Evolutionary conservation across 2,888 invertebrate species (phyloP).

Genomic region (Platycheirus albimanus): DNA sequence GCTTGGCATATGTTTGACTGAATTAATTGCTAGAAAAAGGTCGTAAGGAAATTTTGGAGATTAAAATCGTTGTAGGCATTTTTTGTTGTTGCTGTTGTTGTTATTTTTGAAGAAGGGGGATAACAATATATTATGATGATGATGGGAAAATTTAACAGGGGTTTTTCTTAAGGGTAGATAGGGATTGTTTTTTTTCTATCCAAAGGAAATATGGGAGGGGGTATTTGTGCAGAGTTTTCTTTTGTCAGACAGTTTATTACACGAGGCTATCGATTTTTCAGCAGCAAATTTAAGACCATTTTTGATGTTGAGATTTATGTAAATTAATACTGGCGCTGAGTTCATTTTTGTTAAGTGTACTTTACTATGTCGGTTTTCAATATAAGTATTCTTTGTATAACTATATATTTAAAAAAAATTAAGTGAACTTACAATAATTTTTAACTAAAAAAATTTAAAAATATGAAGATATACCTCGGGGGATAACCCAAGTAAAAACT

Average conservation of each 20-base stretch:
- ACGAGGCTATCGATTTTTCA: slow-evolving; percentile 5
- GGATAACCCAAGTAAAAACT: too few species aligned
- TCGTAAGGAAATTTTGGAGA: slow-evolving; percentile 58
- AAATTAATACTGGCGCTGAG: too few species aligned
- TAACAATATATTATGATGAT: slow-evolving; percentile 32
- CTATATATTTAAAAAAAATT: too few species aligned
- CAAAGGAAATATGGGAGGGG: not conserved
- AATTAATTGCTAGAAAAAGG: slow-evolving; percentile 69
- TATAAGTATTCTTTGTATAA: too few species aligned
- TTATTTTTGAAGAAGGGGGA: too few species aligned
- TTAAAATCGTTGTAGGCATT: slow-evolving; percentile 59
- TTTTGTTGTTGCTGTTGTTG: slow-evolving; percentile 6
- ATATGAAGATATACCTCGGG: too few species aligned
- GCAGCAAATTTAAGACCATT: not conserved
- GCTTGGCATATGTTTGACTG: slow-evolving; percentile 57
- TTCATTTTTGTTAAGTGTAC: too few species aligned
- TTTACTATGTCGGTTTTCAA: too few species aligned
- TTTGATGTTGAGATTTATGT: too few species aligned
- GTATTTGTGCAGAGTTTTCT: not conserved
- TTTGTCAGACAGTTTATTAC: slow-evolving; percentile 14
- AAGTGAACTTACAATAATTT: too few species aligned
- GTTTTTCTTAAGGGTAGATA: not conserved
- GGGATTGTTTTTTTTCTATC: not conserved
- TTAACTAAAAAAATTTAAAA: too few species aligned
- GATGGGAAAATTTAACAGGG: not conserved